Evolutionary conservation across 2,797 vertebrate genomes (phyloP), one percentile per base, ranked within the genome.

Genomic region (Australoheros facetus): DNA sequence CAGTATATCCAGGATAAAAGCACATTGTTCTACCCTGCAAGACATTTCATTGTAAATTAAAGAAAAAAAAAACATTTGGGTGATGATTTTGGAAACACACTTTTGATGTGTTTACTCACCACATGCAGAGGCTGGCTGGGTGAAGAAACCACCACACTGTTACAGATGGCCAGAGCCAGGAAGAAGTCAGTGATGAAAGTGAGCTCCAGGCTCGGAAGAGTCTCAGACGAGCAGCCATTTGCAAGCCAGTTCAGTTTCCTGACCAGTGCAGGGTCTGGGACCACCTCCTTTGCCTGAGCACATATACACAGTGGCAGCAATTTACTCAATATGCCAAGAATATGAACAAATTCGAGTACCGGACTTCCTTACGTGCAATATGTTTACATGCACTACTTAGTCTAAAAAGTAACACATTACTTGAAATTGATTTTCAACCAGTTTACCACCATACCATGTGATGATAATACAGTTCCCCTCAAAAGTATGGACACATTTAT

Each of bases 131-230:
- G 94, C 56, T 96, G 97, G 77, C 82, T 94, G 17, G 97, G 94
- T 0, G 93, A 95, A 73, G 97, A 98, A 75, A 99, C 98, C 79
- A 99, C 96, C n/a, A 99, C 98, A 0, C 96, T 99, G 88, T 99
- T 99, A 85, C 98, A 99, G 82, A 98, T 92, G 4, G 97, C 96
- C 83, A 99, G 88, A 6, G 98, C 97, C 28, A 99, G 94, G 83
- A 99, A 98, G 91, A 99, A 99, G 85, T 99, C 98, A 0, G 95
- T 84, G 56, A 99, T 96, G 77, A 95, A 96, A 21, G 91, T 87
- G 17, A 93, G 90, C 86, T 99, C 98, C 82, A 92, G 87, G 79
- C 75, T 87, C 86, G 87, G 84, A 1, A 79, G 19, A 42, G 79
- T 30, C 23, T 62, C 56, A 13, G 78, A 62, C n/a, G 88, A 76